Percentiles rank a stretch among this genome's conserved stretches.
These are phyloP conservation scores for Acrocephalus kingi DNA, from an alignment of 2,113 vertebrate species.

Conservation along the genomic window DNA sequence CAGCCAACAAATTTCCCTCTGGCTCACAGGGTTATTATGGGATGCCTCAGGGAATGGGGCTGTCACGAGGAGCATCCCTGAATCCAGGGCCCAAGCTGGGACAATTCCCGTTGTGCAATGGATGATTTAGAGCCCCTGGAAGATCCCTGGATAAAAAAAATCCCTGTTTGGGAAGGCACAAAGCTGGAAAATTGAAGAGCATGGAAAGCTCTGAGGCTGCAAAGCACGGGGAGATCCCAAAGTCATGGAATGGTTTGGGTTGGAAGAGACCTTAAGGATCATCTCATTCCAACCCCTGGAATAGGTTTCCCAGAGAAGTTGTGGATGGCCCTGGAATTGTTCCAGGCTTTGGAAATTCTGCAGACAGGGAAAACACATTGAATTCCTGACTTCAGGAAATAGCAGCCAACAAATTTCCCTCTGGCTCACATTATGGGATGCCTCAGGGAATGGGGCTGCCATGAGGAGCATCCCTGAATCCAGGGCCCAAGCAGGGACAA, in stretches of 20 bases:
- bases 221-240: neutral
- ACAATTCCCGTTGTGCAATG: neutral
- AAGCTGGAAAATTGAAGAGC: neutral
- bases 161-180: neutral
- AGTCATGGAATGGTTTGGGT: neutral
- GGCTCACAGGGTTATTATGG: neutral
- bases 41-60: neutral
- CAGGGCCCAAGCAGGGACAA: too few relatives aligned
- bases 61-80: fast-evolving
- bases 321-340: neutral
- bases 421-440: neutral
- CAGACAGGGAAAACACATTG: neutral
- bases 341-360: neutral
- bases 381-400: neutral
- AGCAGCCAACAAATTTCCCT: neutral
- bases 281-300: neutral
- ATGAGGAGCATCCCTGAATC: fast-evolving
- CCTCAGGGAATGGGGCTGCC: neutral
- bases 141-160: neutral
- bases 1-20: neutral
- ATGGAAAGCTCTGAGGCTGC: neutral
- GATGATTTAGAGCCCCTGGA: neutral
- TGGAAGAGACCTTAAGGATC: neutral
- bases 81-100: neutral
- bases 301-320: neutral